Conservation (phyloP, 2,797 vertebrate species). For the Peromyscus eremicus region DNA sequence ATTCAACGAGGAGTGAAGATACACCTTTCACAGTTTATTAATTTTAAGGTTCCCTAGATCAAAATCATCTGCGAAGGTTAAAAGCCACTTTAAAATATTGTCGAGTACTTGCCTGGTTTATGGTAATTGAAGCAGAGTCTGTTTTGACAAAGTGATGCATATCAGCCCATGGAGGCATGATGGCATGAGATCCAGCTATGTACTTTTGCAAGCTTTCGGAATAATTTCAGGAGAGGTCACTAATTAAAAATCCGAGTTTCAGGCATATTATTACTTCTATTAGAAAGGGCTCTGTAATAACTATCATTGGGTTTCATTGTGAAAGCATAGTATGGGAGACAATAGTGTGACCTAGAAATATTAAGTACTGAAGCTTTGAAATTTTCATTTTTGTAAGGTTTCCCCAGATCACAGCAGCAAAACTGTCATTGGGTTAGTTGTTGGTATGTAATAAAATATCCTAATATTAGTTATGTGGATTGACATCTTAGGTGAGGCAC, state of each 20-base stretch:
- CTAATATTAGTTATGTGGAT: neutral
- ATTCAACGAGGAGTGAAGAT: conserved; percentile 58
- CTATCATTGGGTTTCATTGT: conserved; percentile 56
- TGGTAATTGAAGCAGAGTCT: conserved; percentile 60
- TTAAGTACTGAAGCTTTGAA: conserved; percentile 16
- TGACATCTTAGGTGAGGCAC: neutral
- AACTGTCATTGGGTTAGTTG: neutral
- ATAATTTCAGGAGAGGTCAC: conserved; percentile 46
- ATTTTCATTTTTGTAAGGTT: conserved; percentile 33
- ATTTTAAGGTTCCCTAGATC: conserved; percentile 79
- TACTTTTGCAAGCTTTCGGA: conserved; percentile 45
- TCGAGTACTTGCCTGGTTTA: conserved; percentile 56
- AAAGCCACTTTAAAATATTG: conserved; percentile 76
- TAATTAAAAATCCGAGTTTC: conserved; percentile 61
- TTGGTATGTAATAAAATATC: neutral
- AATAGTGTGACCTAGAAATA: conserved; percentile 52
- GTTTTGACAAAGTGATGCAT: conserved; percentile 71
- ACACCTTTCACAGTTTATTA: conserved; percentile 76
- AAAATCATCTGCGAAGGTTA: conserved; percentile 73
- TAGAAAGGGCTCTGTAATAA: conserved; percentile 28
- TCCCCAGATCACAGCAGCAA: neutral
- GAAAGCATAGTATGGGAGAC: conserved; percentile 22
- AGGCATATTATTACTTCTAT: neutral
- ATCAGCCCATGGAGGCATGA: conserved; percentile 34
- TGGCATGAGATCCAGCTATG: conserved; percentile 47